Evolutionary conservation across 1,140 invertebrate genomes (phyloP), one percentile per base, ranked within the genome.

Genomic region (Drosophila albomicans): DNA sequence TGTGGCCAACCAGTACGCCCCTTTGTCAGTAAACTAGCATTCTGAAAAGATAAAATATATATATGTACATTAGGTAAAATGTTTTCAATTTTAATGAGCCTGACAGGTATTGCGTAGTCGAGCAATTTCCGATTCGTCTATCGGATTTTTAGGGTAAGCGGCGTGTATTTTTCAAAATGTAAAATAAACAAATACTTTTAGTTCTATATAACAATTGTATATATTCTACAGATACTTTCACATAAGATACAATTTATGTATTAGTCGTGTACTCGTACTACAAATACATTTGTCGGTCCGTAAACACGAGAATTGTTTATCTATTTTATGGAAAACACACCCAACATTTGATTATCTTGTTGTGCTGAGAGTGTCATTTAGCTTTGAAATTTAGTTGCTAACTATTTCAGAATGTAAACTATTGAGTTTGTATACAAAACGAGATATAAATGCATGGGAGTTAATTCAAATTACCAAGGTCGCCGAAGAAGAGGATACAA

Each of bases 1-100:
- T 98, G 97, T 0, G 98, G 98, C 98, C 98, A 99, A 20, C 97
- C 98, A 7, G 97, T 99, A 72, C 98, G 94, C 6, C 97, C 97
- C 48, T 91, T 91, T 5, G 73, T 73, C 32, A 86, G 67, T 41
- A 89, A 61, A 11, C 57, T 93, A 96, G 97, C 30, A 92, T 92
- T 86, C 94, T 93, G 76, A 16, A 79, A 79, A 57, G 59, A 25
- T 3, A 8, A 32, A 51, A 76, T 38, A 8, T 1, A 64, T 35
- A 15, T 43, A 8, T 6, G 1, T 32, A 32, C 5, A 38, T 38
- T 25, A 25, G 32, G 5, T 35, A 13, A 13, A 46, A 11, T 49
- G 49, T 13, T 1, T 11, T n/a, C 7, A 51, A 51, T 25, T 30
- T 5, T n/a, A 11, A 28, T 28, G 20, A 25, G 3, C 4, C 20